These are phyloP conservation scores for Catamblyrhynchus diadema DNA, from an alignment of 2,797 vertebrate genomes.

Conservation along the genomic window DNA sequence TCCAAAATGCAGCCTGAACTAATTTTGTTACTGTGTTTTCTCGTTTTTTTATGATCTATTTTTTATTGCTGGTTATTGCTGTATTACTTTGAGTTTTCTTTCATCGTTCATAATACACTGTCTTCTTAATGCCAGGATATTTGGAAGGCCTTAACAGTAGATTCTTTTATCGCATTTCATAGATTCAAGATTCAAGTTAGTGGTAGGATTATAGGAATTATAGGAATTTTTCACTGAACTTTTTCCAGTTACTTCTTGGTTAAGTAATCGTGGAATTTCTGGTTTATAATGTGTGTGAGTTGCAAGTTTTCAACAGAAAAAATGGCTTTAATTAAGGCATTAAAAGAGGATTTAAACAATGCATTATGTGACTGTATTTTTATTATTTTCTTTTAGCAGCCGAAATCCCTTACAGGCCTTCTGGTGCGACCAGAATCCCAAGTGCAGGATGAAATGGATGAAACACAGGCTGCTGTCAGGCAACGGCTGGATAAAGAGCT, in stretches of 20 bases:
- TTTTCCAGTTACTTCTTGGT: not conserved
- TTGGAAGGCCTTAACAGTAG: not conserved
- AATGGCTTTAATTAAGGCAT: not conserved
- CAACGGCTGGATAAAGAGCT: slow-evolving; percentile 91
- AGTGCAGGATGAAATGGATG: slow-evolving; percentile 72
- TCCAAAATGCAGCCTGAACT: not conserved
- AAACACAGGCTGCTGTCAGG: slow-evolving; percentile 79
- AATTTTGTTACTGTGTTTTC: not conserved
- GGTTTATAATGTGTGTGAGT: not conserved
- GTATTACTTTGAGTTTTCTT: not conserved
- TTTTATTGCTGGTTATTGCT: not conserved
- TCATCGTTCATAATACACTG: not conserved
- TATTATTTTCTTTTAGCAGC: slow-evolving; percentile 65
- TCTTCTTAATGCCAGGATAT: not conserved
- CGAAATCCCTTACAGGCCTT: slow-evolving; percentile 76
- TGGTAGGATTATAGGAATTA: not conserved
- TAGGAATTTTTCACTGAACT: not conserved
- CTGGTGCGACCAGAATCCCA: slow-evolving; percentile 78
- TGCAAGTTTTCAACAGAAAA: not conserved
- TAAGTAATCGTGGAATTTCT: not conserved
- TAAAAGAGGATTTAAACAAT: not conserved
- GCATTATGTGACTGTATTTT: not conserved
- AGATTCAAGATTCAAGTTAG: not conserved
- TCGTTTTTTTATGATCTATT: not conserved
- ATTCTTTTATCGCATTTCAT: not conserved